Evolutionary conservation across 2,113 vertebrate genomes (phyloP).

Genomic region (Calyptomena viridis): DNA sequence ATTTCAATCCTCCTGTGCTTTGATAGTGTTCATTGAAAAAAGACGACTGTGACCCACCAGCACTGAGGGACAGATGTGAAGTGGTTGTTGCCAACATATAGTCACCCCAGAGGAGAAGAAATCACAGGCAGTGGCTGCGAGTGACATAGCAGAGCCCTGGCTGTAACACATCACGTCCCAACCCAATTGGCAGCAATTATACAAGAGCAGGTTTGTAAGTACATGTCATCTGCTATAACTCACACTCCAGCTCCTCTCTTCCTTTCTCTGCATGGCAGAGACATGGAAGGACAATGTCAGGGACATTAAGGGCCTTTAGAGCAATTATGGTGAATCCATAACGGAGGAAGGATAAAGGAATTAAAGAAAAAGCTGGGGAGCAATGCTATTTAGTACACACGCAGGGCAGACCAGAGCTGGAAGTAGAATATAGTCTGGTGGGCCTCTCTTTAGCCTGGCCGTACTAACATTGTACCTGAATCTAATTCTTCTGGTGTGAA

Average conservation of each 20-base stretch:
- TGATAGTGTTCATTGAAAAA: not conserved
- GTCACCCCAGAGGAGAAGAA: not conserved
- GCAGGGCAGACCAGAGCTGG: not conserved
- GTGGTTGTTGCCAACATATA: not conserved
- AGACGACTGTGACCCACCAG: not conserved
- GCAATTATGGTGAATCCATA: no score
- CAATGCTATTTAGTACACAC: not conserved
- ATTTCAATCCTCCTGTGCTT: not conserved
- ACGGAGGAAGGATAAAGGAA: not conserved
- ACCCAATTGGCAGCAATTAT: not conserved
- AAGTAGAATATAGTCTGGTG: not conserved
- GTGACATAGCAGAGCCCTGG: not conserved
- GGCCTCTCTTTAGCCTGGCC: not conserved
- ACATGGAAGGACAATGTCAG: not conserved
- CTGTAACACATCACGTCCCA: not conserved
- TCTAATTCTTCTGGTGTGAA: not conserved
- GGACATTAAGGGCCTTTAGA: not conserved
- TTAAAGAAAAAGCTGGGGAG: not conserved
- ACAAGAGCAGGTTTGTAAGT: not conserved
- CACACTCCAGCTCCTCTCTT: not conserved
- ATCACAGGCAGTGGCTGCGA: not conserved
- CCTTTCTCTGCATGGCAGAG: not conserved
- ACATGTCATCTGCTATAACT: not conserved
- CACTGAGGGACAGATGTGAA: not conserved
- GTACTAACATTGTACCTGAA: not conserved